Evolutionary conservation across 2,113 vertebrate species (phyloP).

Genomic region (Carlito syrichta): DNA sequence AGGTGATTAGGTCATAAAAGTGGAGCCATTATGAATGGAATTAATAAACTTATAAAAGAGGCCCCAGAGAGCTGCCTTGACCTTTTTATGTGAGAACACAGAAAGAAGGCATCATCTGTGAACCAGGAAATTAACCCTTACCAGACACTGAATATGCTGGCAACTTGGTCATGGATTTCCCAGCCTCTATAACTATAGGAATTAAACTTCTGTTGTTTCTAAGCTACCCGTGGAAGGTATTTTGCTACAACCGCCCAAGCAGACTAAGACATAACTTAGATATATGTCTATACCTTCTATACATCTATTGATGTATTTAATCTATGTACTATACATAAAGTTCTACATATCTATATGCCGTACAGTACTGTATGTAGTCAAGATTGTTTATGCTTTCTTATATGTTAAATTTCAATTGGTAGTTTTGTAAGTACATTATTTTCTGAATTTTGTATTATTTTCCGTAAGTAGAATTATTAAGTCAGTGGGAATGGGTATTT

Average conservation of each 20-base stretch:
- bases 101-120: neutral
- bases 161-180: neutral
- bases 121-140: neutral
- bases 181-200: neutral
- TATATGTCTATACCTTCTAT: neutral
- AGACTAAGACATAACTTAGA: neutral
- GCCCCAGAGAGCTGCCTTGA: neutral
- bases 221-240: neutral
- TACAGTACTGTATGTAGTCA: neutral
- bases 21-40: neutral
- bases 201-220: neutral
- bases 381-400: neutral
- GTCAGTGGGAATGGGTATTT: neutral
- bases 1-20: neutral
- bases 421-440: neutral
- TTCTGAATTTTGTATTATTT: neutral
- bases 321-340: neutral
- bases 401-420: neutral
- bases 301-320: neutral
- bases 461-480: neutral
- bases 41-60: neutral
- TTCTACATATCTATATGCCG: too few species aligned
- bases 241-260: neutral
- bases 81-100: neutral
- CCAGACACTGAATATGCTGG: neutral